These are phyloP conservation scores for Stenotaenia linearis DNA, from an alignment of 2,888 invertebrate species.

Conservation along the genomic window DNA sequence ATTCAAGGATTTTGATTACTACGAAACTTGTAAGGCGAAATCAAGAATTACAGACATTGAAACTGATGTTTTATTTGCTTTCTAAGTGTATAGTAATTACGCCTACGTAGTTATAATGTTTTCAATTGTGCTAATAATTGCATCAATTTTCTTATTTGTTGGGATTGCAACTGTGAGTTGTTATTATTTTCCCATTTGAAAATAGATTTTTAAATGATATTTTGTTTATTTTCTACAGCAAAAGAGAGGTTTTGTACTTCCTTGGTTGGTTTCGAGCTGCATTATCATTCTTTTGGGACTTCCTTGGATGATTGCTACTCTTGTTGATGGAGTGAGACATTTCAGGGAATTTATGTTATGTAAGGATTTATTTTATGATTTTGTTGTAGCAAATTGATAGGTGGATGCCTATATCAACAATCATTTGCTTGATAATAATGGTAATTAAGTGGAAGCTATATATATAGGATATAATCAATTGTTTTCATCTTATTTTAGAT, in stretches of 20 bases:
- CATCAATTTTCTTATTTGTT: not conserved
- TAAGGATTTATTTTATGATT: too few species aligned
- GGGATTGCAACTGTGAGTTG: not conserved
- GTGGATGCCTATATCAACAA: not conserved
- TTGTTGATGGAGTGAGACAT: not conserved
- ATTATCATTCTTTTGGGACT: not conserved
- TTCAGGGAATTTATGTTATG: too few species aligned
- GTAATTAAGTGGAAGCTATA: not conserved
- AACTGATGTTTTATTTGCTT: not conserved
- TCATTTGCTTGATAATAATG: not conserved
- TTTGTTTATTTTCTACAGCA: not conserved
- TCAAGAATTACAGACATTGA: too few species aligned
- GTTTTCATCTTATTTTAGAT: not conserved
- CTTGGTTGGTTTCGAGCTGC: not conserved
- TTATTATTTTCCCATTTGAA: not conserved
- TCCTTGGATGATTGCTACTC: not conserved
- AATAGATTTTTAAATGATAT: not conserved
- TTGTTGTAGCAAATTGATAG: not conserved
- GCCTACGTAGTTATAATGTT: not conserved
- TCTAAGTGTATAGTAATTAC: not conserved
- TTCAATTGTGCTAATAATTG: not conserved
- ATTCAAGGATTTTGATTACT: not conserved
- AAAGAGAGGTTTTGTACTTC: not conserved
- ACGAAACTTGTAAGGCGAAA: not conserved
- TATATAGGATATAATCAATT: not conserved